Evolutionary conservation across 2,888 invertebrate genomes (phyloP).

Genomic region (Acleris literana): DNA sequence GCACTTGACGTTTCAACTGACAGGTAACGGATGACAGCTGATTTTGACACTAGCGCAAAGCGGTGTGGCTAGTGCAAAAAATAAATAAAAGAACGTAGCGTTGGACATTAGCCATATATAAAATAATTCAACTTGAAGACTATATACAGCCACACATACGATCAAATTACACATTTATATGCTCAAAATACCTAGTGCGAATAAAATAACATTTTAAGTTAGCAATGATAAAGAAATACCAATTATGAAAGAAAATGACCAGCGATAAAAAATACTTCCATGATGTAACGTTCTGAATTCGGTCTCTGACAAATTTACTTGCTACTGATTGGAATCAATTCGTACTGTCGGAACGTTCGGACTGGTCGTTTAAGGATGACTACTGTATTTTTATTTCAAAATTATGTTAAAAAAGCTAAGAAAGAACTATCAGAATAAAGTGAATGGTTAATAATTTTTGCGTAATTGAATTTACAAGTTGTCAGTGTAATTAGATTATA

Average conservation of each 20-base stretch:
- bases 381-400: not conserved
- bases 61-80: not conserved
- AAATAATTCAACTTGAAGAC: too few relatives aligned
- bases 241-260: not conserved
- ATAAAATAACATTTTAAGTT: not conserved
- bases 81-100: slow-evolving; percentile 1
- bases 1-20: slow-evolving; percentile 39
- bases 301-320: not conserved
- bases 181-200: not conserved
- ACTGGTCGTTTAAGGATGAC: not conserved
- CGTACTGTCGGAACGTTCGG: not conserved
- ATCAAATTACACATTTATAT: too few relatives aligned
- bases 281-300: slow-evolving; percentile 28
- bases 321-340: slow-evolving; percentile 18
- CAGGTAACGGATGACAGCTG: slow-evolving; percentile 30
- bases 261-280: slow-evolving; percentile 4
- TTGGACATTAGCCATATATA: too few relatives aligned
- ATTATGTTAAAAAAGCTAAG: not conserved
- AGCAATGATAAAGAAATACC: not conserved
- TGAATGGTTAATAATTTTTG: not conserved
- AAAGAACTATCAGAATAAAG: too few relatives aligned
- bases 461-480: not conserved
- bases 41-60: slow-evolving; percentile 42
- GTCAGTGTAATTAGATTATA: slow-evolving; percentile 1
- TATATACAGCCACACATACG: too few relatives aligned